Evolutionary conservation across 2,888 invertebrate genomes (phyloP), one percentile per base, ranked within the genome.

Genomic region (Stramonita haemastoma): DNA sequence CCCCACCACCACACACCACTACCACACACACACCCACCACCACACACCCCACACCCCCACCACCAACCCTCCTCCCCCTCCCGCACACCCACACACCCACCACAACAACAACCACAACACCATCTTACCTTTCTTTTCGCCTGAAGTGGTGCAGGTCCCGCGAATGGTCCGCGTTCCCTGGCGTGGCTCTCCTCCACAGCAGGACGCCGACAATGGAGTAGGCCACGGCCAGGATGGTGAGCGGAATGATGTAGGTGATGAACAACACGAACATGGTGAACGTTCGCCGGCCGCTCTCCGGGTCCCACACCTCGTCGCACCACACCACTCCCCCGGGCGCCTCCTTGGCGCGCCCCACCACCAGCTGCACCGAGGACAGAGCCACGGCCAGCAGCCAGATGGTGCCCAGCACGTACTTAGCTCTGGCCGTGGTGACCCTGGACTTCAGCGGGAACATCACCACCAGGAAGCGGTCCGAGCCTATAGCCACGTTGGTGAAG

Each of bases 401-500:
- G 8, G 94, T 91, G 5, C 92, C 92, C 83, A 97, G 95, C 34
- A 96, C 95, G 70, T 95, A 92, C 89, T 96, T 95, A 60, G 96
- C 95, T 19, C 96, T 93, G 32, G 93, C 90, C 17, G 95, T 94
- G 87, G 96, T 96, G 26, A 96, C 96, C 26, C 96, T 93, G 2
- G 95, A 94, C 90, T 95, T 94, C 86, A 96, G 93, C 0, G 95
- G 95, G 90, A 94, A 95, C 36, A 93, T 92, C 11, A 95, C 95
- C 2, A 93, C 95, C 89, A 95, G 93, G 88, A 95, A 94, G 11
- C 96, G 94, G 93, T 96, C 96, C 66, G 96, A 94, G 66, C 96
- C 96, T 46, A 96, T 96, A 60, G 96, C 96, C 91, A 96, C 96
- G 87, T 96, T 96, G 26, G 96, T 96, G 91, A 95, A 96, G 34